Evolutionary conservation across 2,113 vertebrate genomes (phyloP), one percentile per base, ranked within the genome.

Genomic region (Malaclemys terrapin): DNA sequence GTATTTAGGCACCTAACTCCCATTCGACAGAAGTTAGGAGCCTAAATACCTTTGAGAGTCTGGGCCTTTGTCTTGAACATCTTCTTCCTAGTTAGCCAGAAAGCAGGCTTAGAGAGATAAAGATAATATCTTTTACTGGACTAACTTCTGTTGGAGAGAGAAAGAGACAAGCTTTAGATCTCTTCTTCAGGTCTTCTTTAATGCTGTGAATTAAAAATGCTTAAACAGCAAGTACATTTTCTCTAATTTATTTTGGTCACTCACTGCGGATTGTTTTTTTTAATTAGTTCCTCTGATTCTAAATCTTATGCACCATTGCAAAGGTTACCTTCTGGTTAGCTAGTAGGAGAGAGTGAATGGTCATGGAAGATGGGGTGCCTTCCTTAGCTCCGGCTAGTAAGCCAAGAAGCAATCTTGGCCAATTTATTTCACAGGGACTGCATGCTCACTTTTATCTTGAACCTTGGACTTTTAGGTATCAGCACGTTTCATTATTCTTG

Each of bases 141-240:
- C 13, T 62, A 31, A 31, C 35, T 69, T 69, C 62, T 69, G 35
- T 19, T 69, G 62, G 31, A 17, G 56, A 59, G 56, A 12, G 10
- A 59, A 25, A 65, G 6, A 8, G 59, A 35, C 12, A 65, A 65
- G 62, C 62, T 65, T 65, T 65, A 17, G 7, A 19, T 35, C 14
- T 65, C 31, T n/a, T 62, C 57, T 62, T n/a, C 31, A 69, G 62
- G 7, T 69, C 14, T 19, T n/a, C 59, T 69, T 31, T 80, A 54
- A 16, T 80, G 29, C 45, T 0, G 0, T 38, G 22, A 38, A 62
- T 89, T 79, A 38, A n/a, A 89, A 95, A 62, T 45, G 25, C 1
- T 87, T 10, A 83, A 31, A n/a, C 16, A 69, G 62, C 16, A 19
- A 72, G 1, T 29, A 2, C 49, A 27, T 59, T 59, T 6, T 5